Evolutionary conservation across 2,113 vertebrate species (phyloP).

Genomic region (Eclectus roratus): DNA sequence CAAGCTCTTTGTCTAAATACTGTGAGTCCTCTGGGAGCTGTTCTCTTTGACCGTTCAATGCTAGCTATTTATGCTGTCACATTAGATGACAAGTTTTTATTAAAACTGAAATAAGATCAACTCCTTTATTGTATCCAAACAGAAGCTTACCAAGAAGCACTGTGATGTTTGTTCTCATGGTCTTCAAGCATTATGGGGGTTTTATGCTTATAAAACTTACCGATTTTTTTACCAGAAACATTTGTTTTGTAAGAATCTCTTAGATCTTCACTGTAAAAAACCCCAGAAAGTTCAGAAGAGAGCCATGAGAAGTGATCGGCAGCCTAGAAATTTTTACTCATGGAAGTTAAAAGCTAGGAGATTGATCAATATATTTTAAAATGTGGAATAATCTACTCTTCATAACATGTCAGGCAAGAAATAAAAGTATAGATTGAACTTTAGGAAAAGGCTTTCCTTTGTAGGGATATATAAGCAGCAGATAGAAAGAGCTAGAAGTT

Average conservation of each 20-base stretch:
- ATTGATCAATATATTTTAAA: neutral
- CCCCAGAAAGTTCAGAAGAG: neutral
- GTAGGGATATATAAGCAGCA: neutral
- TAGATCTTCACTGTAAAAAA: neutral
- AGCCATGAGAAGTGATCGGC: neutral
- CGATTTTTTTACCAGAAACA: neutral
- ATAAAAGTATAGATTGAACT: neutral
- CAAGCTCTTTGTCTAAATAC: neutral
- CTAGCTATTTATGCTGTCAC: neutral
- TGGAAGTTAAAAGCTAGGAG: neutral
- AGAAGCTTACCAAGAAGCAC: neutral
- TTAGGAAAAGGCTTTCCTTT: neutral
- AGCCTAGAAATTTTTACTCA: neutral
- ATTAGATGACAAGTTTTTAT: neutral
- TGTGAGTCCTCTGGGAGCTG: neutral
- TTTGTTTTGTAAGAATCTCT: neutral
- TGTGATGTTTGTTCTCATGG: neutral
- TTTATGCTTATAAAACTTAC: neutral
- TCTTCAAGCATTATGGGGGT: neutral
- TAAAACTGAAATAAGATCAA: constrained; percentile 1
- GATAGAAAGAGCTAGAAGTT: neutral
- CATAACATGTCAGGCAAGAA: neutral
- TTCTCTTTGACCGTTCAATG: neutral
- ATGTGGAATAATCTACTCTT: neutral
- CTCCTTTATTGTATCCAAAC: neutral